A percentile compares a stretch with the other conserved stretches of the same genome.
Evolutionary conservation across 2,113 vertebrate genomes (phyloP).

Genomic region (Hippopotamus amphibius): DNA sequence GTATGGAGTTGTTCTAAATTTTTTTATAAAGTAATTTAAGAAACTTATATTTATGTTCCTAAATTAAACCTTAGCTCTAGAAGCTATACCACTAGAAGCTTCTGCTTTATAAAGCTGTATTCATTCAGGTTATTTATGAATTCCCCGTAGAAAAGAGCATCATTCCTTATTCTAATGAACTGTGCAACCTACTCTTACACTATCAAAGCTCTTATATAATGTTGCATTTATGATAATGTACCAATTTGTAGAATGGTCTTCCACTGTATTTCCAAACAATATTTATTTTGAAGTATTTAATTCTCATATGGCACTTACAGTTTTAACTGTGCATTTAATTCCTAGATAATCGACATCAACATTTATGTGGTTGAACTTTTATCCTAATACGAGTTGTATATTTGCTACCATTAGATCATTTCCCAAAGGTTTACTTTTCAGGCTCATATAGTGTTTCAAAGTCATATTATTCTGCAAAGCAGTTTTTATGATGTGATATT

Average conservation of each 20-base stretch:
- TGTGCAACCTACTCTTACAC: slow-evolving; percentile 59
- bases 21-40: neutral
- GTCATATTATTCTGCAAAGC: slow-evolving; percentile 71
- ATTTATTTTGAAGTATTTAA: slow-evolving; percentile 84
- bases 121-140: neutral
- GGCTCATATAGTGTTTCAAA: slow-evolving; percentile 69
- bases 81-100: neutral
- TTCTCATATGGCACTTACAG: slow-evolving; percentile 81
- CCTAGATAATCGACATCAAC: slow-evolving; percentile 85
- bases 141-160: neutral
- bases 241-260: slow-evolving; percentile 74
- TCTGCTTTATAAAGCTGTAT: neutral
- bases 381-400: slow-evolving; percentile 82
- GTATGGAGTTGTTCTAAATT: neutral
- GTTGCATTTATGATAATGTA: slow-evolving; percentile 71
- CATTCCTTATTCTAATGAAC: neutral
- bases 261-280: slow-evolving; percentile 80
- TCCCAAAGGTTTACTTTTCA: slow-evolving; percentile 84
- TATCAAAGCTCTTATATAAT: slow-evolving; percentile 70
- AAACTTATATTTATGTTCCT: neutral
- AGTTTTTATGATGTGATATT: slow-evolving; percentile 65
- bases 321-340: slow-evolving; percentile 86
- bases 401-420: slow-evolving; percentile 84
- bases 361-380: slow-evolving; percentile 86
- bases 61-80: neutral